Evolutionary conservation across 2,113 vertebrate species (phyloP).

Genomic region (Podiceps cristatus): DNA sequence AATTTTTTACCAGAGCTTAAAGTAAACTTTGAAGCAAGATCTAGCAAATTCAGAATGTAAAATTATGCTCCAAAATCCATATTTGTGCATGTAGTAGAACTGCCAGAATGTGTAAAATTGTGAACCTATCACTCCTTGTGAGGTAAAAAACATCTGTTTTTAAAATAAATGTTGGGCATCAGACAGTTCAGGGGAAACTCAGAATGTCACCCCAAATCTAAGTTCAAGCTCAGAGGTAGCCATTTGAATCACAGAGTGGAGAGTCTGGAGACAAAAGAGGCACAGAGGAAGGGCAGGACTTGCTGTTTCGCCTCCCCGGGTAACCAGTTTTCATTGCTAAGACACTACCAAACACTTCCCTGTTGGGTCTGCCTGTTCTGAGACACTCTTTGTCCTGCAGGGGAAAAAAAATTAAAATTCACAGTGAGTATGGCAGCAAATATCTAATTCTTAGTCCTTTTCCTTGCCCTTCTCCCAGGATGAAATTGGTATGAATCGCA

Average conservation of each 20-base stretch:
- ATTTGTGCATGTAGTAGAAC: background rate
- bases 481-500: fast-evolving
- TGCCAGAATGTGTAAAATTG: background rate
- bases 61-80: background rate
- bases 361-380: background rate
- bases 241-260: background rate
- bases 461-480: background rate
- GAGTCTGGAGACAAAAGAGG: background rate
- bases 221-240: background rate
- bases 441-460: background rate
- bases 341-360: background rate
- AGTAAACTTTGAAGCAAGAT: background rate
- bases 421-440: background rate
- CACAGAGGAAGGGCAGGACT: background rate
- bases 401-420: background rate
- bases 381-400: background rate
- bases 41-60: background rate
- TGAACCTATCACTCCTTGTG: background rate
- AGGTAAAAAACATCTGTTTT: background rate
- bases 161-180: background rate
- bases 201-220: background rate
- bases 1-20: background rate
- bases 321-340: background rate
- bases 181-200: background rate
- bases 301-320: background rate